Base-by-base conservation (phyloP, 23 tunicate species). In the Halocynthia aurantium region DNA sequence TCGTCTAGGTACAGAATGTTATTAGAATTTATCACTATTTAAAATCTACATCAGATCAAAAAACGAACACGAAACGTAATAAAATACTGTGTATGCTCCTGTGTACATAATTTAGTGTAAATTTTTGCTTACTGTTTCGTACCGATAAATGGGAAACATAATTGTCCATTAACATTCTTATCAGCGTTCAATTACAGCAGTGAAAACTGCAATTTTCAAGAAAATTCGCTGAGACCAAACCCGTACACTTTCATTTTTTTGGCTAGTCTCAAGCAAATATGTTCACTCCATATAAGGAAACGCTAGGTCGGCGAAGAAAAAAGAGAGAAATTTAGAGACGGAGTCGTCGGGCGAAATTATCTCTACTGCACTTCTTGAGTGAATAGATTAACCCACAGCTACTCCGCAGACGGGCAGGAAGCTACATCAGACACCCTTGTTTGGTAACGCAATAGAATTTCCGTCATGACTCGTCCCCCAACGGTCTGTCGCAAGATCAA, bases 311-410 rank as follows among this genome's bases (percentile, higher is more conserved):
- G 19, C 70, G 70, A 40, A 49, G 31, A 49, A 65, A 49, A 65
- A 65, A 65, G 31, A 65, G 70, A 65, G 70, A 65, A 65, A 65
- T 20, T 65, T 65, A 20, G 22, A 10, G 19, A 65, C 31, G 70
- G 19, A 40, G 10, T 65, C 31, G 70, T 20, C n/a, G 22, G 22
- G 9, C 70, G 17, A 58, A 65, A 20, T 65, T 10, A 11, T 65
- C 19, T 11, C 31, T 10, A 65, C 70, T 49, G 31, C 22, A 65
- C 70, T 20, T 40, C 22, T 49, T 20, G 31, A 65, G 49, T 20
- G 19, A 58, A 20, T 65, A 8, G 31, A 65, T 20, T 65, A 20
- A 65, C 22, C 31, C 31, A 6, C 5, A 65, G 70, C n/a, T 11
- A 9, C 19, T 20, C 22, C 63, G 63, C 63, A 58, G n/a, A 58